Evolutionary conservation across 2,888 invertebrate species (phyloP).

Genomic region (Chouioia cunea): DNA sequence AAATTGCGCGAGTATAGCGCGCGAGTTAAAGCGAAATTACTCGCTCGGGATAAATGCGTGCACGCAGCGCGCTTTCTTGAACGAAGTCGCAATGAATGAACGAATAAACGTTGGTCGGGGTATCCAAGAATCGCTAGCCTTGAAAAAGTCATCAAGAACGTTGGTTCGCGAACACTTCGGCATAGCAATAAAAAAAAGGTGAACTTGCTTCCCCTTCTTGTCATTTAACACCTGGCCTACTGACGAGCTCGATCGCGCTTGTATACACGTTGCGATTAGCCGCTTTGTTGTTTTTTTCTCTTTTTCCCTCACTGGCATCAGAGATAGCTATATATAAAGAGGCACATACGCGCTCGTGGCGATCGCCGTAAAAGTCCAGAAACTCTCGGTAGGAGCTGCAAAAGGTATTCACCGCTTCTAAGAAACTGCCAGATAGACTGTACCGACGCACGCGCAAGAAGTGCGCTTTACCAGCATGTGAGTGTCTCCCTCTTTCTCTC

Average conservation of each 20-base stretch:
- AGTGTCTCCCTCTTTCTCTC: too few species aligned
- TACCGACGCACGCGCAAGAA: constrained; percentile 15
- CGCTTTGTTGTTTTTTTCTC: constrained; percentile 18
- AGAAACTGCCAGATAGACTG: constrained; percentile 50
- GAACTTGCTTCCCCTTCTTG: constrained; percentile 17
- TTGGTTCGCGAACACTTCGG: not conserved
- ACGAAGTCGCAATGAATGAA: not conserved
- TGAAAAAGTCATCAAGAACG: constrained; percentile 43
- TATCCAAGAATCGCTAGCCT: constrained; percentile 18
- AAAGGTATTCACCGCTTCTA: constrained; percentile 57
- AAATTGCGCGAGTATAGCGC: constrained; percentile 62
- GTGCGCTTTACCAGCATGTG: too few species aligned
- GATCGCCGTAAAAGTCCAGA: constrained; percentile 63
- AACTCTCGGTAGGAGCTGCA: constrained; percentile 54
- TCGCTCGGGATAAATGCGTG: constrained; percentile 57
- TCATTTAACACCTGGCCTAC: constrained; percentile 45
- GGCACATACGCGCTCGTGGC: constrained; percentile 20
- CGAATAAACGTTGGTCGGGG: constrained; percentile 25
- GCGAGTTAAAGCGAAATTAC: constrained; percentile 56
- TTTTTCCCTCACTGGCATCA: constrained; percentile 10
- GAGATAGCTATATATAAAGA: too few species aligned
- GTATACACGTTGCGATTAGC: not conserved
- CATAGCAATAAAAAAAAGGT: not conserved
- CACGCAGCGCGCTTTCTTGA: constrained; percentile 46
- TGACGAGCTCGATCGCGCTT: constrained; percentile 4